Evolutionary conservation across 2,888 invertebrate species (phyloP), one percentile per base, ranked within the genome.

Genomic region (Callosobruchus maculatus): DNA sequence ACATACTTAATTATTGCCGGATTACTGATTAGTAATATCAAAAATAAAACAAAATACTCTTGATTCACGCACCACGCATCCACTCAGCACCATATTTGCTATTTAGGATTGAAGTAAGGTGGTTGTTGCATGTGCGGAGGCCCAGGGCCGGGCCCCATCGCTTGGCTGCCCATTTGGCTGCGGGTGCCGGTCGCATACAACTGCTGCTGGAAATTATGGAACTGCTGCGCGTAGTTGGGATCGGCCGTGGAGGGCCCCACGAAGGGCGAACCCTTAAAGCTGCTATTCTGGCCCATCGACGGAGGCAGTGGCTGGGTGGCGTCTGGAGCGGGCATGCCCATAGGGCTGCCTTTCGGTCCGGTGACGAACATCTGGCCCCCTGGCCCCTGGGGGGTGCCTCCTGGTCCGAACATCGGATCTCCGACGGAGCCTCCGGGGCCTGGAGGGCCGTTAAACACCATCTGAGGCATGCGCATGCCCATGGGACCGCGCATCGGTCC

Each of bases 181-280:
- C 93, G 89, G 68, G 94, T 93, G 79, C 92, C 92, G 71, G 97
- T 97, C 77, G 97, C 97, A 88, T 97, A 97, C 80, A 97, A 88
- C 87, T 97, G 97, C 87, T 97, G 97, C 86, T 97, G 97, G 90
- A 97, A 97, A 88, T 97, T 95, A 88, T 97, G 97, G 89, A 95
- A 97, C 90, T 97, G 97, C 87, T 96, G 96, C 84, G 96, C 97
- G 89, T 97, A 97, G 86, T 95, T 95, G 20, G 97, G 95, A 88
- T 97, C 97, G 70, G 94, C 93, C 75, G 96, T 94, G 30, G 93
- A 94, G 9, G 95, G 95, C 30, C 95, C 95, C 74, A 95, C 93
- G 85, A 95, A 96, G 80, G 94, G 94, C 3, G 92, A 91, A 79
- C 92, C 93, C 85, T 94, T 94, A 88, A 94, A 94, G 78, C 90